Conservation (phyloP, 2,113 vertebrate genomes). For the Phylloscopus whistleri region DNA sequence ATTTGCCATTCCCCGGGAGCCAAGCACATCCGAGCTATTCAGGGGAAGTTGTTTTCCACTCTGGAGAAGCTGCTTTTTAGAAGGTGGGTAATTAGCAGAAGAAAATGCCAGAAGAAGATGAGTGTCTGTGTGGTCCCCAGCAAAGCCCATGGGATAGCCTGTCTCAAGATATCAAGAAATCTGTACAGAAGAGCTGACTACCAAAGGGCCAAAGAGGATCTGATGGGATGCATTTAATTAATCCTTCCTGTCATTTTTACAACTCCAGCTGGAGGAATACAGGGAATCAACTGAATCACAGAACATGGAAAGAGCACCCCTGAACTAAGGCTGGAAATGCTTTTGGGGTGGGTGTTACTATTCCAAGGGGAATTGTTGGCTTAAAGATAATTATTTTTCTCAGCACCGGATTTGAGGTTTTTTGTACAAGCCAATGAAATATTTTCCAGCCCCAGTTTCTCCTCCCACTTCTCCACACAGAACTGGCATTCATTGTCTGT, state of each 20-base stretch:
- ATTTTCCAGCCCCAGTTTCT: not conserved
- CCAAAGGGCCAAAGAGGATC: not conserved
- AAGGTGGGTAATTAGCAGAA: conserved; percentile 40
- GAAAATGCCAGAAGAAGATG: not conserved
- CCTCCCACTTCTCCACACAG: not conserved
- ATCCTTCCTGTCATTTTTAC: not conserved
- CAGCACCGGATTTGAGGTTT: not conserved
- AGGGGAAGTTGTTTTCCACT: not conserved
- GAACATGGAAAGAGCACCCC: not conserved
- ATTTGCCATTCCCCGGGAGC: not conserved
- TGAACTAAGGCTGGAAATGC: not conserved
- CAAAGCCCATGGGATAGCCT: conserved; percentile 11
- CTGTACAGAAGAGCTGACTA: not conserved
- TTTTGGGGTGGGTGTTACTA: not conserved
- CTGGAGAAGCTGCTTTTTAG: not conserved
- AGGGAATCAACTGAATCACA: not conserved
- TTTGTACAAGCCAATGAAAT: not conserved
- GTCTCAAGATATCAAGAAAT: conserved; percentile 7
- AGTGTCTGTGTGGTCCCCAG: conserved; percentile 47
- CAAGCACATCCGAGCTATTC: not conserved
- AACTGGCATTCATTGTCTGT: not conserved
- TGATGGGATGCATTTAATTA: not conserved
- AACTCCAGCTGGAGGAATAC: not conserved
- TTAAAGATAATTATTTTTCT: not conserved
- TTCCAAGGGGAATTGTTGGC: not conserved